phyloP scores from a whole-genome alignment of 2,797 vertebrate species.

The Clarias pachynema region DNA sequence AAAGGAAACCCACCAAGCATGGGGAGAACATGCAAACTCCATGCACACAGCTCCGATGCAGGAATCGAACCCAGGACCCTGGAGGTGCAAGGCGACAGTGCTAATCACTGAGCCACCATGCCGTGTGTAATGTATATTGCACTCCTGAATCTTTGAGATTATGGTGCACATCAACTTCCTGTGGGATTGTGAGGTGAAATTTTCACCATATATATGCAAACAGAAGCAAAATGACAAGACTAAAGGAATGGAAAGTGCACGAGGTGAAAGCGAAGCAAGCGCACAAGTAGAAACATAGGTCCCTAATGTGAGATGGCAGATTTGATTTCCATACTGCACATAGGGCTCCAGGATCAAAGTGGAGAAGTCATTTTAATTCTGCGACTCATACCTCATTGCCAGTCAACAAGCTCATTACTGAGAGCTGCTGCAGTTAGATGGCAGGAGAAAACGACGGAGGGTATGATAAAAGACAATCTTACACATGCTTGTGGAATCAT shows the following conservation, averaged over 20 bases:
- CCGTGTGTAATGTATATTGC: no score
- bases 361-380: conserved; percentile 76
- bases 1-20: no score
- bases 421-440: conserved; percentile 54
- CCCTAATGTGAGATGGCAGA: conserved; percentile 64
- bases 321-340: conserved; percentile 67
- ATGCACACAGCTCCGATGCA: no score
- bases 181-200: background rate
- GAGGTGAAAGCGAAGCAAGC: background rate
- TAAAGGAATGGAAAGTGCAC: background rate
- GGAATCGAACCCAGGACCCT: no score
- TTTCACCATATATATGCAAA: background rate
- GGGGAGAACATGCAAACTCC: no score
- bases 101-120: no score
- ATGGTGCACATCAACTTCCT: background rate
- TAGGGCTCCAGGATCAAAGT: conserved; percentile 71
- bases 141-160: background rate
- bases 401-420: conserved; percentile 74
- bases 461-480: conserved; percentile 44
- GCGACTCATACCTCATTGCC: conserved; percentile 73
- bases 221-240: background rate
- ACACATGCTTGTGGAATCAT: conserved; percentile 28
- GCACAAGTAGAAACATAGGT: conserved; percentile 55
- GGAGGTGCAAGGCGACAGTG: no score
- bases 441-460: conserved; percentile 22